Base-by-base conservation (phyloP, 2,797 vertebrate species). In the Myotis vivesi region DNA sequence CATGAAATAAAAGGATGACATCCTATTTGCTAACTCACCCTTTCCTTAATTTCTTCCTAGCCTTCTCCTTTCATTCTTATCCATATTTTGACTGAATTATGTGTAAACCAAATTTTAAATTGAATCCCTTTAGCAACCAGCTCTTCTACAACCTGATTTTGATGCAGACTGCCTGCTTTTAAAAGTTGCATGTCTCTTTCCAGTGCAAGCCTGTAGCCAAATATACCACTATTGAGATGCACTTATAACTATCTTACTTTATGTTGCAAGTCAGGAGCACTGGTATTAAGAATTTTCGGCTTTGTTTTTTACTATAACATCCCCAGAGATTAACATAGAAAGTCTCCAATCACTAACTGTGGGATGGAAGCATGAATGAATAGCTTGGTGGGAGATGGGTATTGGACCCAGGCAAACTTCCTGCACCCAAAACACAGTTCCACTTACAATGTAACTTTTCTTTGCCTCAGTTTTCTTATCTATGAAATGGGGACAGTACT, bases 61-160 rank as follows among this genome's bases (percentile, higher is more conserved):
- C 22, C 22, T 87, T 46, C 68, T 90, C 55, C 81, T 92, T 83
- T 82, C 57, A 72, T 94, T 94, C 66, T 87, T 95, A 91, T n/a
- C 69, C 92, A 80, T 92, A 85, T 95, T 95, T 96, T 89, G 33
- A 93, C 68, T 75, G 28, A 94, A 96, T 90, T 90, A 57, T 76
- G 11, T 72, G 73, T 83, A 81, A 93, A 62, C 25, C 51, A 82
- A 66, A 92, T 94, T 95, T 88, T 80, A 59, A 97, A 92, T 62
- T 20, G 71, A 87, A 93, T 90, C 68, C 59, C 72, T 95, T 85
- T 86, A 92, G 68, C 92, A 57, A 53, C 64, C 53, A 83, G 64
- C 44, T 88, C 83, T 57, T 95, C 95, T 28, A 88, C 57, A 95
- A 89, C 22, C 17, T 71, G 57, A 57, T 82, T 97, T 93, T 93